A percentile compares a stretch with the other conserved stretches of the same genome.
Evolutionary conservation across 2,888 invertebrate genomes (phyloP).

Genomic region (Aproaerema taeniolella): DNA sequence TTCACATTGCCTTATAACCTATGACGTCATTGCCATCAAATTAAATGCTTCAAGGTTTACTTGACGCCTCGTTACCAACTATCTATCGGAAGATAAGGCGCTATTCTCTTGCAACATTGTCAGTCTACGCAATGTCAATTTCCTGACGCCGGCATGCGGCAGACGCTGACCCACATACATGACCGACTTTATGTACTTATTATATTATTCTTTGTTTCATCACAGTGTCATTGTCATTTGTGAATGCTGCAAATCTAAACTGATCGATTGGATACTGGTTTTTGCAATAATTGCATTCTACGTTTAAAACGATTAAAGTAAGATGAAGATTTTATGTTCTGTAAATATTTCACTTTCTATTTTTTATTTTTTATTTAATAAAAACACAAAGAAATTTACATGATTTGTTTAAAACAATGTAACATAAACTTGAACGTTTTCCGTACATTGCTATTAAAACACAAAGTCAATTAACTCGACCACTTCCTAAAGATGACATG

Average conservation of each 20-base stretch:
- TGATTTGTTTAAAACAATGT: too few relatives aligned
- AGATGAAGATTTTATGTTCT: too few relatives aligned
- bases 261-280: too few relatives aligned
- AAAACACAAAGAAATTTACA: too few relatives aligned
- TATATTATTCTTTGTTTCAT: conserved; percentile 7
- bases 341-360: too few relatives aligned
- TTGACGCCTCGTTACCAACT: conserved; percentile 15
- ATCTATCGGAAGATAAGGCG: conserved; percentile 31
- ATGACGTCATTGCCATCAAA: conserved; percentile 51
- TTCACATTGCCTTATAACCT: conserved; percentile 31
- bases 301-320: too few relatives aligned
- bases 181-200: conserved; percentile 37
- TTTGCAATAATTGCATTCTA: too few relatives aligned
- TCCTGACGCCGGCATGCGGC: conserved; percentile 34
- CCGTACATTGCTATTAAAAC: too few relatives aligned
- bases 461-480: too few relatives aligned
- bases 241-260: background rate
- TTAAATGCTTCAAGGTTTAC: conserved; percentile 28
- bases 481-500: too few relatives aligned
- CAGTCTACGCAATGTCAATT: conserved; percentile 43
- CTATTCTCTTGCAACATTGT: conserved; percentile 41
- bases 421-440: too few relatives aligned
- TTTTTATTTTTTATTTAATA: too few relatives aligned
- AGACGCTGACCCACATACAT: conserved; percentile 44
- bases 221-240: conserved; percentile 9